Evolutionary conservation across 2,888 invertebrate genomes (phyloP).

Genomic region (Fissipunctia ypsillon): DNA sequence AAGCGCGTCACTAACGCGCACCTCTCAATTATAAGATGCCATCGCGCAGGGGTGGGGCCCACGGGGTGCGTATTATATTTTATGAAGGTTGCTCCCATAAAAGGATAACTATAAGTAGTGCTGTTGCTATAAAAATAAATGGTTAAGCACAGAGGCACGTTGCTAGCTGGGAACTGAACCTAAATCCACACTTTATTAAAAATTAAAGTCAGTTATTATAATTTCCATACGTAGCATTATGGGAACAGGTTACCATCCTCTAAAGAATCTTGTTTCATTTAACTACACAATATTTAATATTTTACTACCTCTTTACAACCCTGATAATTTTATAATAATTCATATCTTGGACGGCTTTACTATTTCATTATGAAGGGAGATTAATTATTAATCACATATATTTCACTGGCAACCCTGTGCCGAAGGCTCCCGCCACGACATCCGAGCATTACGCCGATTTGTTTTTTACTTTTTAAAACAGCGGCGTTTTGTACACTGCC

Average conservation of each 20-base stretch:
- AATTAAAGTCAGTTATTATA: background rate
- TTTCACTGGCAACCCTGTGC: constrained; percentile 56
- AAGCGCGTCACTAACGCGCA: constrained; percentile 41
- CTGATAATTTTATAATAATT: constrained; percentile 55
- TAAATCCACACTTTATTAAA: background rate
- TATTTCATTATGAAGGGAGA: constrained; percentile 57
- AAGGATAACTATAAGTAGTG: background rate
- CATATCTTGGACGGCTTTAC: constrained; percentile 39
- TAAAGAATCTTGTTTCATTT: constrained; percentile 19
- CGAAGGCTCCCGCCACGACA: constrained; percentile 51
- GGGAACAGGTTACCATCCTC: constrained; percentile 5
- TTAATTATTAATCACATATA: constrained; percentile 60
- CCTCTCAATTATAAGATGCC: constrained; percentile 60
- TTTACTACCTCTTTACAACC: constrained; percentile 24
- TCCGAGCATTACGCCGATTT: constrained; percentile 66
- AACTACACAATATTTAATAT: constrained; percentile 14
- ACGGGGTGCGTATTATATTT: background rate
- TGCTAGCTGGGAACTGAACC: background rate
- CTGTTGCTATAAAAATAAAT: background rate
- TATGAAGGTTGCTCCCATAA: background rate
- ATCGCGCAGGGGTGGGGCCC: constrained; percentile 38
- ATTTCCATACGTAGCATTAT: background rate
- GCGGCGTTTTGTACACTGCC: constrained; percentile 66
- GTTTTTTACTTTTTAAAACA: constrained; percentile 59
- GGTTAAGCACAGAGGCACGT: background rate